Conservation (phyloP, 2,888 invertebrate species). For the Proisotoma minuta region DNA sequence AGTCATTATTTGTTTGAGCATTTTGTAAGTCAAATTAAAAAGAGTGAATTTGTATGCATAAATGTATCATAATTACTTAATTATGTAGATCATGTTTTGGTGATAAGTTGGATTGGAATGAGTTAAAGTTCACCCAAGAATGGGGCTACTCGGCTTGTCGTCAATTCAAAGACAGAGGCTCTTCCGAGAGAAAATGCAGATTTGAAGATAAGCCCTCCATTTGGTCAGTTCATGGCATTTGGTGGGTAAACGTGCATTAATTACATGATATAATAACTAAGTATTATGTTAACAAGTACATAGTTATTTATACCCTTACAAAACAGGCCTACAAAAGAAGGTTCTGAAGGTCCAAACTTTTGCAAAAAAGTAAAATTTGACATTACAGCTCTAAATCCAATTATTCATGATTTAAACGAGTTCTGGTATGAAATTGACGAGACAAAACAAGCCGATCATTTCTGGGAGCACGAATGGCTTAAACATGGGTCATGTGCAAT, state of each 20-base stretch:
- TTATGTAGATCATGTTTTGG: no score
- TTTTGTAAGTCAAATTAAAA: no score
- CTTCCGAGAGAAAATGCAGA: conserved; percentile 25
- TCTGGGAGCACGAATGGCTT: conserved; percentile 46
- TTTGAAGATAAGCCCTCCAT: conserved; percentile 41
- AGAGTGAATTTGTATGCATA: no score
- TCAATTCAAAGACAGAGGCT: conserved; percentile 37
- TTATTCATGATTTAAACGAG: conserved; percentile 32
- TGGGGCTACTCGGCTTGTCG: conserved; percentile 42
- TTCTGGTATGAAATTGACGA: conserved; percentile 46
- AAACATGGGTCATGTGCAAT: conserved; percentile 44
- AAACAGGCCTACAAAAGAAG: conserved; percentile 37
- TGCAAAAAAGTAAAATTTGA: conserved; percentile 44
- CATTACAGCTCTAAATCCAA: conserved; percentile 28
- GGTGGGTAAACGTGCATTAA: conserved; percentile 20
- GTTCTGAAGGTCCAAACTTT: conserved; percentile 40
- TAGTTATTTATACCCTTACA: background rate
- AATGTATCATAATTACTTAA: no score
- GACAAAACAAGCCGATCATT: conserved; percentile 33
- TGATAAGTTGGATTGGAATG: conserved; percentile 31
- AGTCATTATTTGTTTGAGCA: no score
- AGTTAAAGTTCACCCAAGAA: conserved; percentile 41
- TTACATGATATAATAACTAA: background rate
- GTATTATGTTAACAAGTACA: background rate
- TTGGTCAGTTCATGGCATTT: conserved; percentile 46